Evolutionary conservation across 2,797 vertebrate species (phyloP).

Genomic region (Danio kyathit): DNA sequence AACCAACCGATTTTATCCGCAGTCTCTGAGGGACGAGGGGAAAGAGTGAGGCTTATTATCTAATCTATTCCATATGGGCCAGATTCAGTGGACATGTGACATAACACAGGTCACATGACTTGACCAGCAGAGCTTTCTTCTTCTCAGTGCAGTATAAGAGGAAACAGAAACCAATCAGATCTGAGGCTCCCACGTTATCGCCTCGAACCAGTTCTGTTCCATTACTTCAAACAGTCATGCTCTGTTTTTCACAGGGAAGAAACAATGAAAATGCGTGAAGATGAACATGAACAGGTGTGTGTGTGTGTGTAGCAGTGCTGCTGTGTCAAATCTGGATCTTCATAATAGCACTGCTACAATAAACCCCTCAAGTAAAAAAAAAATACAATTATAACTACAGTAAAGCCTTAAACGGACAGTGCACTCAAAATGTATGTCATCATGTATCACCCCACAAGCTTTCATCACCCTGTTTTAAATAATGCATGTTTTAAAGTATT

Average conservation of each 20-base stretch:
- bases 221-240: slow-evolving; percentile 9
- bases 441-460: no score
- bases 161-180: neutral
- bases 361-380: neutral
- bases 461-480: no score
- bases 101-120: slow-evolving; percentile 35
- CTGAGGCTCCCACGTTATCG: neutral
- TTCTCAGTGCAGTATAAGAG: neutral
- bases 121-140: neutral
- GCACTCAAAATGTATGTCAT: neutral
- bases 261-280: neutral
- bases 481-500: no score
- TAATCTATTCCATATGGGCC: slow-evolving; percentile 42
- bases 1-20: slow-evolving; percentile 27
- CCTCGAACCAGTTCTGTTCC: slow-evolving; percentile 16
- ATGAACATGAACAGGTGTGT: slow-evolving; percentile 28
- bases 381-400: neutral
- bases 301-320: neutral
- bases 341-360: neutral
- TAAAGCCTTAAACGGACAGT: neutral
- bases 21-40: slow-evolving; percentile 6
- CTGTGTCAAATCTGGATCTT: slow-evolving; percentile 16
- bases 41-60: neutral
- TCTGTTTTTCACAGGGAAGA: slow-evolving; percentile 11
- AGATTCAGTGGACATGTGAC: slow-evolving; percentile 25